Evolutionary conservation across 1,140 invertebrate species (phyloP).

Genomic region (Hyles vespertilio): DNA sequence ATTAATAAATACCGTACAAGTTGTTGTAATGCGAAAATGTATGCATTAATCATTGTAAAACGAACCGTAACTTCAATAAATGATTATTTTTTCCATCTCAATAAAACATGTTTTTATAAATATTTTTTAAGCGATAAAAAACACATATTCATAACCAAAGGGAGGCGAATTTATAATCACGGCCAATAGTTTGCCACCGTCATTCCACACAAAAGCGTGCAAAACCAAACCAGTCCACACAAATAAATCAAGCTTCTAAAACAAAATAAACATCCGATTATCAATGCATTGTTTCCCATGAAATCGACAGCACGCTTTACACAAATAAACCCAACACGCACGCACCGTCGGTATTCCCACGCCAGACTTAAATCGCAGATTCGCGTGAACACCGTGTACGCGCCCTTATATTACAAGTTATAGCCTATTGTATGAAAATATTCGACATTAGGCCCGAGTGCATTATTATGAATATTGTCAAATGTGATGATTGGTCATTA

Average conservation of each 20-base stretch:
- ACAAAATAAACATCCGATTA: slow-evolving; percentile 11
- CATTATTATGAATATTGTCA: slow-evolving; percentile 10
- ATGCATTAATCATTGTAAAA: no score
- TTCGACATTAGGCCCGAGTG: slow-evolving; percentile 8
- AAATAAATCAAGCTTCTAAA: not conserved
- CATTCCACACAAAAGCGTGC: not conserved
- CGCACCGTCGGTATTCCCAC: slow-evolving; percentile 7
- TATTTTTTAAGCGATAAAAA: no score
- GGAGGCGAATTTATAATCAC: no score
- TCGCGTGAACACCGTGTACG: slow-evolving; percentile 4
- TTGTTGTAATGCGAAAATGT: no score
- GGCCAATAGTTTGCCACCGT: no score
- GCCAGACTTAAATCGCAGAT: slow-evolving; percentile 3
- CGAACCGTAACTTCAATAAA: no score
- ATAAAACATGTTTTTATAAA: no score
- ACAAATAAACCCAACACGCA: slow-evolving; percentile 10
- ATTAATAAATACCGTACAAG: no score
- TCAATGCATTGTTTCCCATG: slow-evolving; percentile 19
- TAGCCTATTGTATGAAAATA: slow-evolving; percentile 21
- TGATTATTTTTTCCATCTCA: no score
- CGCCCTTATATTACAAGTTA: slow-evolving; percentile 8
- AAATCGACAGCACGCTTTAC: slow-evolving; percentile 20
- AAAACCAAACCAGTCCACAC: not conserved
- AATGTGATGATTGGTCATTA: slow-evolving; percentile 9
- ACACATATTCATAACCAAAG: no score